Evolutionary conservation across 1,140 invertebrate species (phyloP).

Genomic region (Drosophila sulfurigaster): DNA sequence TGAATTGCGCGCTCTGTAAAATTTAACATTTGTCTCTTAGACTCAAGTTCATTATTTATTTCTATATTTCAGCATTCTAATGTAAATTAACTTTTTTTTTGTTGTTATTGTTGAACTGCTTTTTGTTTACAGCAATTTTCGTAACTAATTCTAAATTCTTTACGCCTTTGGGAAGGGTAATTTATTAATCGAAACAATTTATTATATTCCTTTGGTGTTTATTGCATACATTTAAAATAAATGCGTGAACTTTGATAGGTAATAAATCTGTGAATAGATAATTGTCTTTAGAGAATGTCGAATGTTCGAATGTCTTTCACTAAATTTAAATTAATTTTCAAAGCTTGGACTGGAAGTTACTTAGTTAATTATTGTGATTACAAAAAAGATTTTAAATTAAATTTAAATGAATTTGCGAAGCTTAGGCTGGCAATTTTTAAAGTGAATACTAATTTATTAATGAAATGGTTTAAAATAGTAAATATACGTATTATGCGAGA

Average conservation of each 20-base stretch:
- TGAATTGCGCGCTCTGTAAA: constrained; percentile 74
- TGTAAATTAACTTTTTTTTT: constrained; percentile 67
- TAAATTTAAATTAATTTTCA: too few species aligned
- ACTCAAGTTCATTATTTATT: constrained; percentile 74
- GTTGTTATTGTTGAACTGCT: constrained; percentile 42
- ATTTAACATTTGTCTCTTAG: constrained; percentile 73
- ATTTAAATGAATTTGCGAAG: too few species aligned
- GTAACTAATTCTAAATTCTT: constrained; percentile 53
- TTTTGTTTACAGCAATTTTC: constrained; percentile 46
- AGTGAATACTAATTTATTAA: too few species aligned
- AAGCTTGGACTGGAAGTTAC: too few species aligned
- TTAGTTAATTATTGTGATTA: too few species aligned
- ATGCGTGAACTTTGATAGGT: neutral
- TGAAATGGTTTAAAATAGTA: too few species aligned
- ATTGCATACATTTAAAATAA: constrained; percentile 10
- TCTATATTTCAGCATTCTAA: constrained; percentile 54
- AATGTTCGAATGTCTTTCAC: too few species aligned
- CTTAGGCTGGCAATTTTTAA: too few species aligned
- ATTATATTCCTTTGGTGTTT: constrained; percentile 34
- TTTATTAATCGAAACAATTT: constrained; percentile 63
- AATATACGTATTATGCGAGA: too few species aligned
- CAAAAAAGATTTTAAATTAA: too few species aligned
- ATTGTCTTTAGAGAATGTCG: too few species aligned
- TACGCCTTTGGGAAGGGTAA: constrained; percentile 51
- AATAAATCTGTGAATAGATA: too few species aligned